These are phyloP conservation scores for Peromyscus polionotus DNA, from an alignment of 2,113 vertebrate genomes.

Conservation along the genomic window DNA sequence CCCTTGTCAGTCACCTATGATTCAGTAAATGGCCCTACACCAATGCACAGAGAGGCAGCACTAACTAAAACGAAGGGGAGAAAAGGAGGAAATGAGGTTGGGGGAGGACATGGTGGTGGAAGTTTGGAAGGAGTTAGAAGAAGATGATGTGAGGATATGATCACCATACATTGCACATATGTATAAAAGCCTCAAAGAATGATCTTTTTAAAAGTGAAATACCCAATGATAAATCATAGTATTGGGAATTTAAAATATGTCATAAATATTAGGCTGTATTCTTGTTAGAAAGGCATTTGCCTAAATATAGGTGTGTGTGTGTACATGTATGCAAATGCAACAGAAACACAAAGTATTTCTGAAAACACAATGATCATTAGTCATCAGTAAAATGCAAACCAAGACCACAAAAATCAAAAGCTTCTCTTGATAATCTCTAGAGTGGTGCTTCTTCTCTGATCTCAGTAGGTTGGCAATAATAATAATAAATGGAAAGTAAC, in stretches of 20 bases:
- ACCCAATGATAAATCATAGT: background rate
- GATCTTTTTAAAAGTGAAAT: background rate
- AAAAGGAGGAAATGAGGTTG: background rate
- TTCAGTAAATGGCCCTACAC: background rate
- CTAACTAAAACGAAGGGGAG: background rate
- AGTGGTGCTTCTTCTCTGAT: background rate
- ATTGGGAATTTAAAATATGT: background rate
- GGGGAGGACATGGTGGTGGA: background rate
- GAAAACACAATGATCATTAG: background rate
- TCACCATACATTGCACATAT: background rate
- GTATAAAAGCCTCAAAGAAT: background rate
- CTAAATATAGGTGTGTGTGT: too few species aligned
- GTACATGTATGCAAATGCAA: background rate
- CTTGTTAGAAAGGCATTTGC: background rate
- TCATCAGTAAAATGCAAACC: background rate
- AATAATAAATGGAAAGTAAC: background rate
- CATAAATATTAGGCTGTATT: background rate
- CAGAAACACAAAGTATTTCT: background rate
- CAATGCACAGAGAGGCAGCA: background rate
- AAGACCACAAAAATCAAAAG: conserved; percentile 19
- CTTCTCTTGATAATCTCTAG: background rate
- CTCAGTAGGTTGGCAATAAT: background rate
- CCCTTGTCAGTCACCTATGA: background rate
- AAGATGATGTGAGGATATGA: background rate
- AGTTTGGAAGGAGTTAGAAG: background rate